Evolutionary conservation across 1,140 invertebrate genomes (phyloP).

Genomic region (Atta texana): DNA sequence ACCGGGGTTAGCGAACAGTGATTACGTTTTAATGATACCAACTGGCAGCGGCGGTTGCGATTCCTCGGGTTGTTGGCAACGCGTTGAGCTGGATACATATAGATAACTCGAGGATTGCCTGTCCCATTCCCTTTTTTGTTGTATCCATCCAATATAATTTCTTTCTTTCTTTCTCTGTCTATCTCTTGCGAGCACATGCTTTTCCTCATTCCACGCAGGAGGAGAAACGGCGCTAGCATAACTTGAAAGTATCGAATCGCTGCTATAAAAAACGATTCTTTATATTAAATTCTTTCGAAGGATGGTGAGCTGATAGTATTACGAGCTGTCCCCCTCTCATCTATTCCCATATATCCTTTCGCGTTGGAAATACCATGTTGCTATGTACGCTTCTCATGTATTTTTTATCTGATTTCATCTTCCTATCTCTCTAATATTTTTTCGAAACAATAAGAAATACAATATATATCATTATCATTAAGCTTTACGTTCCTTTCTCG

Average conservation of each 20-base stretch:
- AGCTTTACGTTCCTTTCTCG: background rate
- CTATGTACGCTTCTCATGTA: too few relatives aligned
- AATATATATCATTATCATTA: background rate
- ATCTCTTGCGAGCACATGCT: slow-evolving; percentile 32
- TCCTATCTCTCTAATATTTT: background rate
- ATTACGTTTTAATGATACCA: slow-evolving; percentile 85
- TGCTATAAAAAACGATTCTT: slow-evolving; percentile 16
- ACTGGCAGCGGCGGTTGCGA: slow-evolving; percentile 72
- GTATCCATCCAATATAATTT: slow-evolving; percentile 19
- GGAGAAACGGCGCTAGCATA: background rate
- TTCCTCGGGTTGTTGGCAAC: slow-evolving; percentile 76
- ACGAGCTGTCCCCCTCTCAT: background rate
- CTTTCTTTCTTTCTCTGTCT: slow-evolving; percentile 15
- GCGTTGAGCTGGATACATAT: slow-evolving; percentile 52
- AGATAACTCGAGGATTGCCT: slow-evolving; percentile 59
- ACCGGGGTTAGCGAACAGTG: slow-evolving; percentile 80
- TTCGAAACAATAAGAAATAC: background rate
- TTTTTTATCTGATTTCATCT: background rate
- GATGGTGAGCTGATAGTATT: background rate
- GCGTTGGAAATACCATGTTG: background rate
- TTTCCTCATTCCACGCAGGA: slow-evolving; percentile 45
- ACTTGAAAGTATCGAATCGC: slow-evolving; percentile 22
- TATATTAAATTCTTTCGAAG: slow-evolving; percentile 31
- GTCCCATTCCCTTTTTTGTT: slow-evolving; percentile 69
- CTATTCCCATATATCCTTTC: background rate